Conservation (phyloP, 1,140 invertebrate species). For the Nephotettix cincticeps region DNA sequence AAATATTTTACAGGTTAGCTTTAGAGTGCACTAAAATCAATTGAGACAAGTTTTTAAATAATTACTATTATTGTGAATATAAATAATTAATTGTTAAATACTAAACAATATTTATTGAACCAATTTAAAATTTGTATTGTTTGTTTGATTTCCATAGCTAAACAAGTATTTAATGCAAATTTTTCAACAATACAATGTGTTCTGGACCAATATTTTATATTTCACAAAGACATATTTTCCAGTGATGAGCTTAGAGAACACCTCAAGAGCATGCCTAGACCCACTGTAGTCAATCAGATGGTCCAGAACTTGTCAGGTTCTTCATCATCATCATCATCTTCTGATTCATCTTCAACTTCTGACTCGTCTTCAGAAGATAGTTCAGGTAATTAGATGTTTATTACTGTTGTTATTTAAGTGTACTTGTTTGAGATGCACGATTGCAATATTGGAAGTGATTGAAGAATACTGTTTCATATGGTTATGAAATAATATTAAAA, state of each 20-base stretch:
- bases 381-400: too few species aligned
- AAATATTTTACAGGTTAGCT: too few species aligned
- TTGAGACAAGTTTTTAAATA: not conserved
- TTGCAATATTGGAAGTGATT: too few species aligned
- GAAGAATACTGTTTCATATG: too few species aligned
- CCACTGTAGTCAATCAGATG: constrained; percentile 39
- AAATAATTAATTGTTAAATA: not conserved
- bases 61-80: not conserved
- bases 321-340: constrained; percentile 32
- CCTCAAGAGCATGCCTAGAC: constrained; percentile 79
- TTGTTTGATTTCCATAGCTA: not conserved
- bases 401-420: too few species aligned
- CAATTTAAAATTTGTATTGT: not conserved
- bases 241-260: constrained; percentile 88
- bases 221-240: constrained; percentile 40
- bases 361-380: too few species aligned
- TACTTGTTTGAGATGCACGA: too few species aligned
- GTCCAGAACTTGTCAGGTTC: constrained; percentile 33
- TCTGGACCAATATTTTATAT: constrained; percentile 22
- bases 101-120: not conserved
- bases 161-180: not conserved
- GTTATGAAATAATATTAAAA: too few species aligned
- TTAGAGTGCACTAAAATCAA: too few species aligned
- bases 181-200: too few species aligned
- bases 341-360: not conserved